Conservation (phyloP, 2,888 invertebrate genomes). For the Drosophila dives region DNA sequence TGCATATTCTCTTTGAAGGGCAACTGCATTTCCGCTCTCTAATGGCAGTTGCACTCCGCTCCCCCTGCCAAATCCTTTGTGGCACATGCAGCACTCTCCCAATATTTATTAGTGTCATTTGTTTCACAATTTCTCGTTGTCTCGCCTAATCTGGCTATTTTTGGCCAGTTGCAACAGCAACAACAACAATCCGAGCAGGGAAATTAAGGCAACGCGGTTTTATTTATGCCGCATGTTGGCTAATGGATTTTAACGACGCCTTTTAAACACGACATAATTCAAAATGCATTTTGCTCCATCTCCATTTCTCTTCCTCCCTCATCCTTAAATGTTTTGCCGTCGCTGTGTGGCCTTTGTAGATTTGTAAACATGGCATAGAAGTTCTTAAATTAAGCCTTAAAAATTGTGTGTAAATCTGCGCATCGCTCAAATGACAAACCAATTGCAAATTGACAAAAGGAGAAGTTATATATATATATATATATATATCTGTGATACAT, state of each 20-base stretch:
- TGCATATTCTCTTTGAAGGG: constrained; percentile 56
- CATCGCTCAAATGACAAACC: constrained; percentile 23
- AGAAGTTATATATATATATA: not conserved
- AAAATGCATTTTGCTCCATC: constrained; percentile 20
- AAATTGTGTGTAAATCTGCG: not conserved
- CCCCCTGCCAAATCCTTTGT: constrained; percentile 3
- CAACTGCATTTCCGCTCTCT: constrained; percentile 60
- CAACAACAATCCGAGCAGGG: constrained; percentile 28
- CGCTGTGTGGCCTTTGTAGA: constrained; percentile 1
- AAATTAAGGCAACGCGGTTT: constrained; percentile 69
- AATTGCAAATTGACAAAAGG: not conserved
- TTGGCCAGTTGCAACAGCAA: constrained; percentile 66
- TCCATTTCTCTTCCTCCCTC: not conserved
- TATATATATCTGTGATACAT: not conserved
- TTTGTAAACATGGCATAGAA: constrained; percentile 7
- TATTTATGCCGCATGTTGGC: constrained; percentile 67
- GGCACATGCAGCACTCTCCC: constrained; percentile 12
- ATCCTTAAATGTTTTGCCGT: constrained; percentile 3
- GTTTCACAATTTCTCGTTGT: constrained; percentile 51
- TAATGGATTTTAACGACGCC: constrained; percentile 74
- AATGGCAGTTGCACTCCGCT: constrained; percentile 32
- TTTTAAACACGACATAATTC: constrained; percentile 71
- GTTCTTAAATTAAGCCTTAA: constrained; percentile 1
- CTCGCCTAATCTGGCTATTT: constrained; percentile 63
- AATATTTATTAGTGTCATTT: constrained; percentile 76